Percentiles rank a stretch among this genome's conserved stretches.
These are phyloP conservation scores for Nyctereutes procyonoides DNA, from an alignment of 2,113 vertebrate species.

Conservation along the genomic window DNA sequence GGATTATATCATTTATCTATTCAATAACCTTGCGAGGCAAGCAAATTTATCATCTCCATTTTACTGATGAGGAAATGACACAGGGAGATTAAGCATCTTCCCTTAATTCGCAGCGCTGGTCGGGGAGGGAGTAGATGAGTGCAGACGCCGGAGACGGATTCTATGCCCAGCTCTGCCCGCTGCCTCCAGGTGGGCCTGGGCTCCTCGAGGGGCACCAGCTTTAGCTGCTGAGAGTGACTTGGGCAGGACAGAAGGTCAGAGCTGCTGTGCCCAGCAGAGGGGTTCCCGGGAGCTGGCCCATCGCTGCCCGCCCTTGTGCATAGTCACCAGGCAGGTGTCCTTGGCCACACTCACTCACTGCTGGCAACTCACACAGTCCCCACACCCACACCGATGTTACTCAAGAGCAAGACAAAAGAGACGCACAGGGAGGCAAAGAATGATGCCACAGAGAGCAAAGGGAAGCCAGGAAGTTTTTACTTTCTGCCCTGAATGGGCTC, in stretches of 20 bases:
- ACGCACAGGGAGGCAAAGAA: slow-evolving; percentile 33
- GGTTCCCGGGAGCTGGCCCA: neutral
- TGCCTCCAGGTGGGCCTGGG: neutral
- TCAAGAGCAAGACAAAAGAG: slow-evolving; percentile 52
- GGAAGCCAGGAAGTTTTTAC: neutral
- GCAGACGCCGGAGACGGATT: no score
- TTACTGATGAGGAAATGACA: neutral
- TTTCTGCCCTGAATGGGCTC: neutral
- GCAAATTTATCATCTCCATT: neutral
- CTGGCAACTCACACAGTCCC: neutral
- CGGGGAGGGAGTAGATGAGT: no score
- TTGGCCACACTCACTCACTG: neutral
- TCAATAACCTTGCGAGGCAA: neutral
- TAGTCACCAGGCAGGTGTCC: neutral
- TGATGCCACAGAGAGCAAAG: neutral
- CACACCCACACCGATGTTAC: slow-evolving; percentile 17
- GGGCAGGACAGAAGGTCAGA: neutral
- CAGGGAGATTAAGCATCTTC: neutral
- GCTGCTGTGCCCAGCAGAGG: neutral
- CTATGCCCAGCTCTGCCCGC: no score
- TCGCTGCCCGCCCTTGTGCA: neutral
- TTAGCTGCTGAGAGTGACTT: neutral
- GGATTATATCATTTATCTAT: neutral
- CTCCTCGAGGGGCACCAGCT: neutral
- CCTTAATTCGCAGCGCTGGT: neutral